Base-by-base conservation (phyloP, 2,113 vertebrate species). In the Lepus europaeus region DNA sequence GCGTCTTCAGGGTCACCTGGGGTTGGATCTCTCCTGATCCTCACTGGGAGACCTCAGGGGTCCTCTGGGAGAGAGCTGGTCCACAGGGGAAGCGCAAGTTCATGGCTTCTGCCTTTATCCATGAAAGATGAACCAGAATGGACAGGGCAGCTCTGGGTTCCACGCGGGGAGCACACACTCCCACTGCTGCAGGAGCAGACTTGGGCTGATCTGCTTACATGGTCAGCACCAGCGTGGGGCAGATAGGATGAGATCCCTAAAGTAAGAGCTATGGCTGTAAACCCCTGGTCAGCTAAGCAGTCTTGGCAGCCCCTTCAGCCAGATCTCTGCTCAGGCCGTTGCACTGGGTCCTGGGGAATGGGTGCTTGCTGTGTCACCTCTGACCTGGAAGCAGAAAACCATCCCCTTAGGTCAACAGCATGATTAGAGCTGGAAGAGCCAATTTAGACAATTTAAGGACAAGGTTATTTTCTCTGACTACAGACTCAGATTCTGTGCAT, bases 391-490 rank as follows among this genome's bases (percentile, higher is more conserved):
- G 22, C 66, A 79, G 53, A 91, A 87, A 78, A 83, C 4, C 88
- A 70, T 61, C 68, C 68, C 23, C 25, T 8, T 72, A n/a, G 80
- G 66, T 72, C 51, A 90, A 10, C 12, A 86, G 70, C 84, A 91
- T 72, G 68, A 76, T 94, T 92, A 69, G 70, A 84, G 39, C 5
- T 49, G 74, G 77, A 92, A 83, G 69, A 84, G 79, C 56, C 93
- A 94, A 78, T 56, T 83, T 90, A 96, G 95, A 92, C 76, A 96
- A 95, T 68, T 56, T 33, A 73, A 81, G 73, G 87, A 79, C 36
- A 56, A 86, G 29, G 76, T 92, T 96, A 87, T 96, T 97, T 96
- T 96, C 79, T 88, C 87, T 97, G 92, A 92, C 14, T 86, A 45
- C 59, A 83, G 53, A 88, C 66, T 96, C 92, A 73, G 39, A 78